Evolutionary conservation across 2,113 vertebrate genomes (phyloP).

Genomic region (Pteronura brasiliensis): DNA sequence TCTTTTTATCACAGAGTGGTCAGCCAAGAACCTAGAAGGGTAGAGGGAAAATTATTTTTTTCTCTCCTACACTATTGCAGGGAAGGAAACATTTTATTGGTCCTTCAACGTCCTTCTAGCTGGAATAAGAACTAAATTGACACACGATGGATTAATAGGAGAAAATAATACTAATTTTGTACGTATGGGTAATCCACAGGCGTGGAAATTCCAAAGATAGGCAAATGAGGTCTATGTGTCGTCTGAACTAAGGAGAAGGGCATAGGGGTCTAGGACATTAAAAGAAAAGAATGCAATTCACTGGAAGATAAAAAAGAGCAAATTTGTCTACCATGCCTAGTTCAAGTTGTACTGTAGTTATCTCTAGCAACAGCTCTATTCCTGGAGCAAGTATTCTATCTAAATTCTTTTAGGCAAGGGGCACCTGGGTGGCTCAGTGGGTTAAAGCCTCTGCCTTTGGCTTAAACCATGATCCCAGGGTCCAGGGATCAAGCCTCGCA

Average conservation of each 20-base stretch:
- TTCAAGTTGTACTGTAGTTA: no score
- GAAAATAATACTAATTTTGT: neutral
- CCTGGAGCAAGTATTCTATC: neutral
- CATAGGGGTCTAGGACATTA: neutral
- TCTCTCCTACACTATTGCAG: neutral
- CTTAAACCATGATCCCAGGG: no score
- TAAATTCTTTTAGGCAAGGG: neutral
- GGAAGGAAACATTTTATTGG: neutral
- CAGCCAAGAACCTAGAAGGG: neutral
- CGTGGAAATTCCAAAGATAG: neutral
- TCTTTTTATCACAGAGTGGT: neutral
- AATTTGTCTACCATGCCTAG: neutral
- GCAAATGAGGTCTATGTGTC: neutral
- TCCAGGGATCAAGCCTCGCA: no score
- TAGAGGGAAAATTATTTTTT: neutral
- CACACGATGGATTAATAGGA: neutral
- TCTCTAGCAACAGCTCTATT: neutral
- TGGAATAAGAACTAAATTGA: neutral
- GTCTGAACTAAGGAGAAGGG: neutral
- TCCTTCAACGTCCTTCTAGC: neutral
- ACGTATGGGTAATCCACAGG: neutral
- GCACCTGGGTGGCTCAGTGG: no score
- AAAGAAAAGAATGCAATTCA: neutral
- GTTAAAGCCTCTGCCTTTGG: no score
- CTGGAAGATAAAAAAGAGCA: neutral